Base-by-base conservation (phyloP, 2,888 invertebrate species). In the Protula sp. region DNA sequence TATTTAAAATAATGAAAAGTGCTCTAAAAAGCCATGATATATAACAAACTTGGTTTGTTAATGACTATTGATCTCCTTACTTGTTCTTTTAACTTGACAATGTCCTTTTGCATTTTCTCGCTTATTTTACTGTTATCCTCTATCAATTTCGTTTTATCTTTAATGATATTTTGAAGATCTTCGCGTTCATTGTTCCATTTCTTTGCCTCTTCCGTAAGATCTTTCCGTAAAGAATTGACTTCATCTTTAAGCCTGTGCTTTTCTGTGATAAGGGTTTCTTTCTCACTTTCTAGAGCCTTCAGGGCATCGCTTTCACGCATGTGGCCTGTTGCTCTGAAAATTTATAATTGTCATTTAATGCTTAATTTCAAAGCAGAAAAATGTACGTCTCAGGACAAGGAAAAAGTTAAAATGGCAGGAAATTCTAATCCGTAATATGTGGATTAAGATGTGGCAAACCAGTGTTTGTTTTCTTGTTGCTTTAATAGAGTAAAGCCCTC, bases 191-290 rank as follows among this genome's bases (percentile, higher is more conserved):
- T 68, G 48, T 71, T 71, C 65, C 63, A 65, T 47, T 63, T 54
- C 19, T 52, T 55, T 9, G 47, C 22, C n/a, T 30, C 51, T 3
- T 26, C 31, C 30, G 73, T 73, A 55, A 70, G 58, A 45, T 75
- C 72, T 54, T 70, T 70, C 59, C 68, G 69, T 2, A 67, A 58
- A 14, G 70, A 62, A 45, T 71, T 59, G 2, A 75, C 60, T 53
- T 76, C 72, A 45, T 72, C 70, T 5, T 63, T 62, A 19, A 76
- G 64, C 31, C 70, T 72, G 59, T 73, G 76, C 55, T 74, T 76
- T 53, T 76, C 72, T 14, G 70, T 69, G 50, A 75, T 68, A 57
- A 75, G 67, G n/a, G 61, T 66, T 47, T 77, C 72, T 9, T 76
- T 72, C 58, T 79, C 79, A 26, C 59, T 63, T 38, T 72, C 66